Conservation (phyloP, 2,113 vertebrate species). For the Garra rufa region DNA sequence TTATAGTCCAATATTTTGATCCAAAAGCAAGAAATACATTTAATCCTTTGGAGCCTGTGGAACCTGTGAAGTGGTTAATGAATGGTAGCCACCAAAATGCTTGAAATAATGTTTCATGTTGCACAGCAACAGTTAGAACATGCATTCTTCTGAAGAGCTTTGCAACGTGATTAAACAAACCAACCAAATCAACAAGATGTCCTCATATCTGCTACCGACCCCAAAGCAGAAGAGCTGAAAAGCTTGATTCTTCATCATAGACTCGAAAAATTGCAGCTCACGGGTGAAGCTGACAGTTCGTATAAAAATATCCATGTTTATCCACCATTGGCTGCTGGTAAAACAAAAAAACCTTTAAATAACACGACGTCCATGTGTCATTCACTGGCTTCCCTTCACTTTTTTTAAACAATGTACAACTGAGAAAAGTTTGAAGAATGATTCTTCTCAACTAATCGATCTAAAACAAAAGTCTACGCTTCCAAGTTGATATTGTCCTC, state of each 20-base stretch:
- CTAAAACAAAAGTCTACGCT: constrained; percentile 70
- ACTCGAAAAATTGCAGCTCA: constrained; percentile 38
- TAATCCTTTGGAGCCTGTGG: constrained; percentile 17
- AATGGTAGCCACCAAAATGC: constrained; percentile 39
- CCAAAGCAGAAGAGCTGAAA: constrained; percentile 37
- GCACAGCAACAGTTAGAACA: constrained; percentile 75
- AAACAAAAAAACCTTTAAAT: constrained; percentile 54
- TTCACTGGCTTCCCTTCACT: constrained; percentile 66
- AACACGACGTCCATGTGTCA: constrained; percentile 66
- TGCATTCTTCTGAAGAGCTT: constrained; percentile 66
- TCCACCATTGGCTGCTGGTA: constrained; percentile 37
- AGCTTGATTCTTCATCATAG: constrained; percentile 58
- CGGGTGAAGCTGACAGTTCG: constrained; percentile 40
- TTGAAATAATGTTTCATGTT: constrained; percentile 65
- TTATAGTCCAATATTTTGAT: constrained; percentile 29
- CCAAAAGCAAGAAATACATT: constrained; percentile 22
- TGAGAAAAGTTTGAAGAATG: constrained; percentile 50
- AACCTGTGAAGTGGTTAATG: constrained; percentile 16
- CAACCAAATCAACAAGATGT: constrained; percentile 30
- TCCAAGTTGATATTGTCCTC: constrained; percentile 81
- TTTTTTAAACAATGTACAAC: constrained; percentile 52
- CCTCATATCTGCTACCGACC: constrained; percentile 46
- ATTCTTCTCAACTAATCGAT: constrained; percentile 42
- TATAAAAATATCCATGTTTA: constrained; percentile 34
- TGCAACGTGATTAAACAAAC: constrained; percentile 60